Conservation (phyloP, 2,113 vertebrate genomes). For the Steatornis caripensis region DNA sequence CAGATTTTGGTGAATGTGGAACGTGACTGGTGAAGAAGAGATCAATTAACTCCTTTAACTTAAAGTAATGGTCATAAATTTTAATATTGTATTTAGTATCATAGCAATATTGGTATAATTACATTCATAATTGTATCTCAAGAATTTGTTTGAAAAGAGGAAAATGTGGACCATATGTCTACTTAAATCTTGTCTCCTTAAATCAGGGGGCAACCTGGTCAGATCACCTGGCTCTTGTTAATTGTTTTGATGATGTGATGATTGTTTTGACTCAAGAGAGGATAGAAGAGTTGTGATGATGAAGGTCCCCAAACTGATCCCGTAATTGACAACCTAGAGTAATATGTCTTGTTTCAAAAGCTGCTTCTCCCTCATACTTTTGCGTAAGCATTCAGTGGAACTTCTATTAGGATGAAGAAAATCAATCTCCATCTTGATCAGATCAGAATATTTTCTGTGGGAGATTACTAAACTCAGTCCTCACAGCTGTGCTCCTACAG, state of each 20-base stretch:
- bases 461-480: background rate
- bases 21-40: background rate
- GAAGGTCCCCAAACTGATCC: background rate
- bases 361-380: background rate
- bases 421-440: background rate
- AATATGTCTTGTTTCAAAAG: background rate
- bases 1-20: background rate
- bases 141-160: background rate
- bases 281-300: background rate
- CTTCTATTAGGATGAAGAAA: background rate
- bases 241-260: background rate
- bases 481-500: background rate
- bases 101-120: too few relatives aligned
- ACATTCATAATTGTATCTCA: background rate
- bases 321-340: background rate
- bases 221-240: background rate
- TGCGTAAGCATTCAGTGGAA: background rate
- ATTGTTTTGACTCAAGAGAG: background rate
- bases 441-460: background rate
- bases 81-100: background rate
- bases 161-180: background rate
- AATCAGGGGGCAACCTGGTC: background rate
- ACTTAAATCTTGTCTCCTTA: background rate
- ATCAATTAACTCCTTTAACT: background rate
- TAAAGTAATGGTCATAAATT: background rate